Evolutionary conservation across 2,113 vertebrate genomes (phyloP).

Genomic region (zebrafish (Danio rerio)): DNA sequence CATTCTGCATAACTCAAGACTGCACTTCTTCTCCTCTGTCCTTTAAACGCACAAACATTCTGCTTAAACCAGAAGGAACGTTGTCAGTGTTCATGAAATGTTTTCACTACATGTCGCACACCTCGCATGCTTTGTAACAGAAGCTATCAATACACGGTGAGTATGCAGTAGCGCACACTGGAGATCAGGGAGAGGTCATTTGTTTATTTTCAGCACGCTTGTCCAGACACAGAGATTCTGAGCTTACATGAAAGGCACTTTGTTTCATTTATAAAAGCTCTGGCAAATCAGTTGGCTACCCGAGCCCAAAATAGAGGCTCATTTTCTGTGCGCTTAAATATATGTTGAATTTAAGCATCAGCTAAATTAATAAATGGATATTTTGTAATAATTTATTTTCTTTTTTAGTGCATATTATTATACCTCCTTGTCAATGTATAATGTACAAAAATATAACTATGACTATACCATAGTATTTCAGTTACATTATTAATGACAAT

Average conservation of each 20-base stretch:
- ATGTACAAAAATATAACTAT: too few relatives aligned
- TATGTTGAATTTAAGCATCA: too few relatives aligned
- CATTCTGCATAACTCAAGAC: too few relatives aligned
- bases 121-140: slow-evolving; percentile 16
- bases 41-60: not conserved
- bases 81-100: not conserved
- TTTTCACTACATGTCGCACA: slow-evolving; percentile 21
- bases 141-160: slow-evolving; percentile 21
- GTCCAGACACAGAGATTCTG: slow-evolving; percentile 49
- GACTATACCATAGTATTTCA: too few relatives aligned
- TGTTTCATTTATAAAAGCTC: slow-evolving; percentile 31
- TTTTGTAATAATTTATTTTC: too few relatives aligned
- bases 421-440: too few relatives aligned
- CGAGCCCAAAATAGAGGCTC: not conserved
- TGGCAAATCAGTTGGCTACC: slow-evolving; percentile 1
- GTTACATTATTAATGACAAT: too few relatives aligned
- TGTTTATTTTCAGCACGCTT: slow-evolving; percentile 62
- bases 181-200: slow-evolving; percentile 51
- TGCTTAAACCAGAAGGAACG: slow-evolving; percentile 16
- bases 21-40: not conserved
- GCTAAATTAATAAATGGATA: too few relatives aligned
- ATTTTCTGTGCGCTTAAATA: not conserved
- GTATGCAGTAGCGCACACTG: slow-evolving; percentile 10
- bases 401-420: too few relatives aligned
- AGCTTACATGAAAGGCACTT: slow-evolving; percentile 50